Conservation (phyloP, 2,113 vertebrate genomes). For the Onychostruthus taczanowskii region DNA sequence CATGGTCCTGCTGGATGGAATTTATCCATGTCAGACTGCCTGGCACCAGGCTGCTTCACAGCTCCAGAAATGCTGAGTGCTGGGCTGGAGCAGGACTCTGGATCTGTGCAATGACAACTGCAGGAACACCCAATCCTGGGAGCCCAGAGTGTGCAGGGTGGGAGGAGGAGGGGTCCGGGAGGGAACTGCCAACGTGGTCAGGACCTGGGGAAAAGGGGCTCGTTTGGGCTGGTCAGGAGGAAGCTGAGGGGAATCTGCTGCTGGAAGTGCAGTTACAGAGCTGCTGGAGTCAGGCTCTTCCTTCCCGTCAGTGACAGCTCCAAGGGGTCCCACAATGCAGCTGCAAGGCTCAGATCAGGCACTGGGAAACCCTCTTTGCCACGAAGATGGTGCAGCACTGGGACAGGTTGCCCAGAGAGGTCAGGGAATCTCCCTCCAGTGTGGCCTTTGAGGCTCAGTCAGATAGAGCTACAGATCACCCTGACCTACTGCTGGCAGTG, state of each 20-base stretch:
- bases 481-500: not conserved
- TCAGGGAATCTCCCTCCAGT: not conserved
- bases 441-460: not conserved
- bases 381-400: not conserved
- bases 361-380: not conserved
- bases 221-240: not conserved
- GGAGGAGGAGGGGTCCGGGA: not conserved
- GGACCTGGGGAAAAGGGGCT: not conserved
- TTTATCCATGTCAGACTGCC: not conserved
- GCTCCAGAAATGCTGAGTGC: not conserved
- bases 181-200: not conserved
- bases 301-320: not conserved
- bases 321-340: not conserved
- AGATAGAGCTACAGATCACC: not conserved
- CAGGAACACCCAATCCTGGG: accelerated
- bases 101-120: not conserved
- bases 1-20: not conserved
- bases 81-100: not conserved
- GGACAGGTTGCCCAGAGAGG: not conserved
- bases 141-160: not conserved
- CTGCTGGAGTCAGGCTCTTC: not conserved
- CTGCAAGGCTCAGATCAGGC: not conserved
- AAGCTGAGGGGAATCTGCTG: not conserved
- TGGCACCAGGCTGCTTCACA: not conserved
- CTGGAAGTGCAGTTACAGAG: not conserved